phyloP scores from a whole-genome alignment of 1,140 invertebrate genomes.

The Cotesia chilonis region DNA sequence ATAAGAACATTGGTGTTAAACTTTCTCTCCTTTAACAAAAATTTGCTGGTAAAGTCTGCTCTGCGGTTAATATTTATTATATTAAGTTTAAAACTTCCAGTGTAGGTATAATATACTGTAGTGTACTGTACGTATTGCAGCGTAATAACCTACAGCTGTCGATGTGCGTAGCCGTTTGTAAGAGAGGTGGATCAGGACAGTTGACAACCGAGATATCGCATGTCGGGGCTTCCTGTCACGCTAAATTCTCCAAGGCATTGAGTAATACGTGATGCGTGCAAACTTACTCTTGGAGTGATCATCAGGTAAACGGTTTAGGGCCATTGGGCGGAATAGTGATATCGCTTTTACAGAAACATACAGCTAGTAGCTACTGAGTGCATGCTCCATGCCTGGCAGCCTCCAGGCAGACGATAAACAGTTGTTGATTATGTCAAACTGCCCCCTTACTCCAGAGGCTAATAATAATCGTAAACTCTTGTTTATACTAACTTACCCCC shows the following conservation, averaged over 20 bases:
- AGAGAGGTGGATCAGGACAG: slow-evolving; percentile 44
- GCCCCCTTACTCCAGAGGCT: neutral
- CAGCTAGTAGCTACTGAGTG: neutral
- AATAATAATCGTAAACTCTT: no score
- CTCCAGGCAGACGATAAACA: slow-evolving; percentile 34
- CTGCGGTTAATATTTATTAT: no score
- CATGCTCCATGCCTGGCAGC: neutral
- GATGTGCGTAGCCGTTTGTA: neutral
- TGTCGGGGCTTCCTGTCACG: slow-evolving; percentile 58
- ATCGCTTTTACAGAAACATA: slow-evolving; percentile 25
- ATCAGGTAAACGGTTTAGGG: slow-evolving; percentile 32
- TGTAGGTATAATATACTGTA: no score
- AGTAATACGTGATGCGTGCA: slow-evolving; percentile 4
- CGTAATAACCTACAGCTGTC: no score
- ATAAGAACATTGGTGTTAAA: no score
- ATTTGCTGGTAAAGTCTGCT: neutral
- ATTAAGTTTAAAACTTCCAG: no score
- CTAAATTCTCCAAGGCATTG: slow-evolving; percentile 36
- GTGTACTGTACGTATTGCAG: no score
- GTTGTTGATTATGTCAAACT: slow-evolving; percentile 13
- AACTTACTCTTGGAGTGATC: slow-evolving; percentile 3
- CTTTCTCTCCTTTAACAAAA: no score
- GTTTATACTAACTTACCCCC: no score
- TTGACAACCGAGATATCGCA: slow-evolving; percentile 50
- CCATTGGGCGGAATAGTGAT: slow-evolving; percentile 36